Evolutionary conservation across 1,140 invertebrate species (phyloP), one percentile per base, ranked within the genome.

Genomic region (Drusus annulatus): DNA sequence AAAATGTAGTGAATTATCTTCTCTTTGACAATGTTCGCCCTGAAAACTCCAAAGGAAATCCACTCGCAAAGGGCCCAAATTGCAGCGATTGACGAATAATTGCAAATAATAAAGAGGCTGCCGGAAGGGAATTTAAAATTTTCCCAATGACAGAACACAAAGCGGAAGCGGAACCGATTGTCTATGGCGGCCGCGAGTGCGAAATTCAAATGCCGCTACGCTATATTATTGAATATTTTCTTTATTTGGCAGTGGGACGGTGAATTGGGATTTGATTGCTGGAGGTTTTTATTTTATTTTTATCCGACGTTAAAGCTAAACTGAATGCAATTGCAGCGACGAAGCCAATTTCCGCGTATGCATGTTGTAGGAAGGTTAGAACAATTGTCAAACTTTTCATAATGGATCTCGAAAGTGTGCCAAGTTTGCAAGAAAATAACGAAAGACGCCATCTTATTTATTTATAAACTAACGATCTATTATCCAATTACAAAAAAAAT

Each of bases 21-120:
- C 10, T 2, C 36, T 45, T 45, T 45, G 36, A 45, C 23, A 60
- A 56, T 8, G 13, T 2, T 23, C 56, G 56, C 56, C 56, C 17
- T 56, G 19, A 56, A 17, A 10, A 45, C 31, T 7, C 68, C 4
- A 77, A 83, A 80, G 71, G n/a, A 28, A 36, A 23, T 21, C 63
- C 56, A 68, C 56, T 51, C 4, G 71, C 60, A 76, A 69, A 54
- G 56, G 23, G 16, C 60, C 15, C 79, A 83, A 83, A 83, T 83
- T 83, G 81, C 79, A 76, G 58, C 81, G 81, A 83, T 80, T 83
- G 81, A 80, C 79, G 81, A 83, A 80, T 83, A 83, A 83, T 83
- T 83, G 81, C 80, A 80, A 83, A 83, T 83, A 83, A 83, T 83
- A 83, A 83, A 83, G 79, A 80, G 56, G 50, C 77, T 58, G 19